Evolutionary conservation across 2,113 vertebrate species (phyloP).

Genomic region (Pseudolaguvia tuberculata): DNA sequence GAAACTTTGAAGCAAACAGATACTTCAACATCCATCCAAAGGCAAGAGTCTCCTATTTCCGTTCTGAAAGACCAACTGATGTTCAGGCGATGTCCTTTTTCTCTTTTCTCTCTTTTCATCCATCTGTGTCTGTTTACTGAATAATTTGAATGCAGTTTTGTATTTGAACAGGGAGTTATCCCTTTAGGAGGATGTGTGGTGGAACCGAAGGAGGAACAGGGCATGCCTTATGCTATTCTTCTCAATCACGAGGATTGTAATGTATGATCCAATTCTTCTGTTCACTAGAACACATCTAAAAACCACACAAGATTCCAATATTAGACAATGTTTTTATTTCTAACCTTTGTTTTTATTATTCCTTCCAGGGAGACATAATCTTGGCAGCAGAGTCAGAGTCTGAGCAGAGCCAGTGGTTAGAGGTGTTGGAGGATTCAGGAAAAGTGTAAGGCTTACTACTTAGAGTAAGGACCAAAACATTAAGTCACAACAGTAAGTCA

Average conservation of each 20-base stretch:
- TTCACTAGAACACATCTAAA: too few relatives aligned
- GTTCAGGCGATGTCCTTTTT: background rate
- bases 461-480: background rate
- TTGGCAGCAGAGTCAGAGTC: constrained; percentile 87
- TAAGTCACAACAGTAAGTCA: background rate
- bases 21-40: constrained; percentile 98
- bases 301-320: background rate
- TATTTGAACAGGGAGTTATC: constrained; percentile 80
- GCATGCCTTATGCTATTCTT: constrained; percentile 91
- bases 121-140: background rate
- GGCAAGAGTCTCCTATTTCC: constrained; percentile 64
- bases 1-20: constrained; percentile 86
- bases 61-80: background rate
- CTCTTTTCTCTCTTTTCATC: background rate
- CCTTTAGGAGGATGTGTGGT: constrained; percentile 90
- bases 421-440: constrained; percentile 93
- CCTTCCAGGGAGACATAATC: constrained; percentile 79
- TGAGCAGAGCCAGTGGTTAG: constrained; percentile 91
- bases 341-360: background rate
- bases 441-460: constrained; percentile 81
- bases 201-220: constrained; percentile 80
- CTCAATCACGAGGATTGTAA: constrained; percentile 91
- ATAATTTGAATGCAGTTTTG: background rate
- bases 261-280: constrained; percentile 65
- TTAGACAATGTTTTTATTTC: background rate